Percentiles rank a stretch among this genome's conserved stretches.
Conservation (phyloP, 1,140 invertebrate genomes). For the Drosophila teissieri region DNA sequence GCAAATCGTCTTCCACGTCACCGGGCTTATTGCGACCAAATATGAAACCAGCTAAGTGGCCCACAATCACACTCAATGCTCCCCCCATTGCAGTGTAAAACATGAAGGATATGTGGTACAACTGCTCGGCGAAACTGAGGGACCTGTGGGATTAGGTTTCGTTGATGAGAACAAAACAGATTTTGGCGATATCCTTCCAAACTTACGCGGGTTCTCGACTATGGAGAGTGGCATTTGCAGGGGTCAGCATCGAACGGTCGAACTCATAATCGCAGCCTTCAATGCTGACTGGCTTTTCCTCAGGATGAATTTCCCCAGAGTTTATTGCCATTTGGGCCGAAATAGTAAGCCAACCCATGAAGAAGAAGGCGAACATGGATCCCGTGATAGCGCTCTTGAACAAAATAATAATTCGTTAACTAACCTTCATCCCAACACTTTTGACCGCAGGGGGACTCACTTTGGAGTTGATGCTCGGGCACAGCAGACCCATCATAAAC, state of each 20-base stretch:
- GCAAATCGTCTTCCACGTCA: conserved; percentile 56
- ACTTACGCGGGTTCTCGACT: conserved; percentile 48
- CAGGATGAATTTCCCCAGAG: conserved; percentile 86
- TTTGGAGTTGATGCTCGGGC: conserved; percentile 91
- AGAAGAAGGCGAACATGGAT: conserved; percentile 88
- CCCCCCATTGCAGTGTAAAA: conserved; percentile 52
- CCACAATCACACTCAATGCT: conserved; percentile 42
- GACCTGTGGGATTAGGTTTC: conserved; percentile 34
- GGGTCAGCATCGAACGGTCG: conserved; percentile 68
- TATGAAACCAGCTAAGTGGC: conserved; percentile 40
- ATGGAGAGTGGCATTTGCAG: conserved; percentile 71
- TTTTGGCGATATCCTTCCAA: not conserved
- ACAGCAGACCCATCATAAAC: conserved; percentile 92
- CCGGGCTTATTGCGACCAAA: conserved; percentile 54
- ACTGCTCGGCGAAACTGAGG: conserved; percentile 53
- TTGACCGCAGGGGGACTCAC: conserved; percentile 71
- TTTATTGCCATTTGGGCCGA: conserved; percentile 90
- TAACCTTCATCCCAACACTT: not conserved
- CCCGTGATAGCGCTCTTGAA: conserved; percentile 91
- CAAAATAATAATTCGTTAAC: conserved; percentile 1
- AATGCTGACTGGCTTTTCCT: conserved; percentile 87
- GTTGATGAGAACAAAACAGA: not conserved
- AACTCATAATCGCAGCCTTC: conserved; percentile 88
- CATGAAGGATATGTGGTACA: conserved; percentile 75
- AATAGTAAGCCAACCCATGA: conserved; percentile 92